Percentiles rank a stretch among this genome's conserved stretches.
phyloP scores from a whole-genome alignment of 2,113 vertebrate genomes.

The Tupaia tana region DNA sequence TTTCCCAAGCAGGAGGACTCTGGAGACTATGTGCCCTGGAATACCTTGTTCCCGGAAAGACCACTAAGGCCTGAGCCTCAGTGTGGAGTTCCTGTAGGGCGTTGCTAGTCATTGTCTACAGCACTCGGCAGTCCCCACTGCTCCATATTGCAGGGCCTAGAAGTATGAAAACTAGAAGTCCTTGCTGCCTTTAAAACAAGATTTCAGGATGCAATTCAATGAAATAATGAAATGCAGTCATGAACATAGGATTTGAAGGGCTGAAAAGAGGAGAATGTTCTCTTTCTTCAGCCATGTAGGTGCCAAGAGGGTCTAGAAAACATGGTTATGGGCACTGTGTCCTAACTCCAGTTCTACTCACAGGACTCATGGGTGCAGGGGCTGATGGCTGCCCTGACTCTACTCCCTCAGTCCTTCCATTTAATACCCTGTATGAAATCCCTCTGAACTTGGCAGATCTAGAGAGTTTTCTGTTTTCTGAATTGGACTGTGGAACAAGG shows the following conservation, averaged over 20 bases:
- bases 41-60: not conserved
- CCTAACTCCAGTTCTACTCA: not conserved
- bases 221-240: not conserved
- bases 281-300: not conserved
- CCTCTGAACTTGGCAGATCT: not conserved
- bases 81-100: not conserved
- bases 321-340: too few relatives aligned
- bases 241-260: not conserved
- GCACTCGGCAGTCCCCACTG: accelerated
- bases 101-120: not conserved
- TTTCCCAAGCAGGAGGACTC: too few relatives aligned
- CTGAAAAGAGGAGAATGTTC: not conserved
- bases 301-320: not conserved
- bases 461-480: not conserved
- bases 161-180: not conserved
- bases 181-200: not conserved
- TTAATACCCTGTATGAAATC: not conserved
- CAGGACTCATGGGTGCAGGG: not conserved
- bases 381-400: not conserved
- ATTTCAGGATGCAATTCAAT: not conserved
- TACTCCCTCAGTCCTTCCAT: not conserved
- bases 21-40: not conserved
- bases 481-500: not conserved
- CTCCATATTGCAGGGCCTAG: not conserved
- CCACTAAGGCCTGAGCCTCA: not conserved